A percentile compares a stretch with the other conserved stretches of the same genome.
Conservation (phyloP, 2,888 invertebrate species). For the Conomelus anceps region DNA sequence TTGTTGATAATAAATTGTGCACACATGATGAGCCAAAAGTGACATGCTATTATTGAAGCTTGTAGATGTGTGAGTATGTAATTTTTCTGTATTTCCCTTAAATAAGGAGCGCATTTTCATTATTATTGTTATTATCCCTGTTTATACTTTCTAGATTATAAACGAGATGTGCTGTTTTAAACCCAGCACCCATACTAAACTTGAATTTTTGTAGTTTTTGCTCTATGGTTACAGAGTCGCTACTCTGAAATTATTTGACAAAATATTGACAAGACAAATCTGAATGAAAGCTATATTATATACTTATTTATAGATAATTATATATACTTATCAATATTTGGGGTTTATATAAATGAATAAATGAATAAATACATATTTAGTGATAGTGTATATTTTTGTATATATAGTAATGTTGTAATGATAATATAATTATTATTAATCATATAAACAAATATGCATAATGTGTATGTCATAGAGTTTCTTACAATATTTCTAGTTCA, state of each 20-base stretch:
- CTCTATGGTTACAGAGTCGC: not conserved
- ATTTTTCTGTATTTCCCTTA: not conserved
- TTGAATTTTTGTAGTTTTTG: not conserved
- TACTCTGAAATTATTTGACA: not conserved
- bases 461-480: not conserved
- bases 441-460: not conserved
- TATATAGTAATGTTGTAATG: constrained; percentile 5
- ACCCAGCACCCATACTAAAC: not conserved
- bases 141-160: not conserved
- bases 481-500: not conserved
- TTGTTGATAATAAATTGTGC: not conserved
- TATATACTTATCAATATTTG: constrained; percentile 15
- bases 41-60: not conserved
- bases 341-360: not conserved
- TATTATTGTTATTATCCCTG: not conserved
- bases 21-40: not conserved
- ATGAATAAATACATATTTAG: not conserved
- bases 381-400: not conserved
- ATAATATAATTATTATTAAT: constrained; percentile 23
- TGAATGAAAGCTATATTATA: constrained; percentile 3
- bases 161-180: not conserved
- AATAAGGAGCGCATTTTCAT: not conserved
- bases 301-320: constrained; percentile 16
- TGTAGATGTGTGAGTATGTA: not conserved
- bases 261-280: not conserved